Percentiles rank a stretch among this genome's conserved stretches.
phyloP scores from a whole-genome alignment of 2,888 invertebrate species.

The Electrophaes corylata region DNA sequence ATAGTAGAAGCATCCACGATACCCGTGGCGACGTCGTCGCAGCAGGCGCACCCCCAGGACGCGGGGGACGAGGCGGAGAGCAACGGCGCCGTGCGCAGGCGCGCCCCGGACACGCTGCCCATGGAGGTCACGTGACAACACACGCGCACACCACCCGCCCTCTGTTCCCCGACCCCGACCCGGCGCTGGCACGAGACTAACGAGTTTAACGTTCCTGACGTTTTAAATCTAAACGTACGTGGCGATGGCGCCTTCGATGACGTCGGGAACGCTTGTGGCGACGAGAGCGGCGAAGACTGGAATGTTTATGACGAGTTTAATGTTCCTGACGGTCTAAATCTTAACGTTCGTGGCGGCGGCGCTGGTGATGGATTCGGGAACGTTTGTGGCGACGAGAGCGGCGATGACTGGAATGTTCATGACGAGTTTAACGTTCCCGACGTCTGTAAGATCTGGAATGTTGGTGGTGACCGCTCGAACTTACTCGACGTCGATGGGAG shows the following conservation, averaged over 20 bases:
- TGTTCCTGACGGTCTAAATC: not conserved
- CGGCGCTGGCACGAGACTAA: not conserved
- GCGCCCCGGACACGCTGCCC: constrained; percentile 62
- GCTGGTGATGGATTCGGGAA: not conserved
- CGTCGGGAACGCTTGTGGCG: not conserved
- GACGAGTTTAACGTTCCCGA: not conserved
- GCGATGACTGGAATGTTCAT: not conserved
- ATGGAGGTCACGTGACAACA: constrained; percentile 81
- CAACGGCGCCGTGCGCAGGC: constrained; percentile 56
- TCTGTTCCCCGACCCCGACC: too few relatives aligned
- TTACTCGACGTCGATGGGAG: not conserved
- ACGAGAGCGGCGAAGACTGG: not conserved
- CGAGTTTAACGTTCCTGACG: not conserved
- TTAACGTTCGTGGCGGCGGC: not conserved
- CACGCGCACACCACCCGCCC: too few relatives aligned
- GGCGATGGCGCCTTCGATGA: not conserved
- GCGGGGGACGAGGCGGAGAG: constrained; percentile 41
- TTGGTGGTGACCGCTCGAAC: not conserved
- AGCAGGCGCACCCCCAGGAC: constrained; percentile 35
- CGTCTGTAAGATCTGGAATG: not conserved
- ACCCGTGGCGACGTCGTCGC: constrained; percentile 45
- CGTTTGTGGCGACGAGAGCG: not conserved
- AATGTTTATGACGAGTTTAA: not conserved
- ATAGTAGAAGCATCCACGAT: constrained; percentile 57
- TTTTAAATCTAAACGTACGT: too few relatives aligned